A percentile compares a stretch with the other conserved stretches of the same genome.
Evolutionary conservation across 1,140 invertebrate genomes (phyloP).

Genomic region (Saxidomus purpurata): DNA sequence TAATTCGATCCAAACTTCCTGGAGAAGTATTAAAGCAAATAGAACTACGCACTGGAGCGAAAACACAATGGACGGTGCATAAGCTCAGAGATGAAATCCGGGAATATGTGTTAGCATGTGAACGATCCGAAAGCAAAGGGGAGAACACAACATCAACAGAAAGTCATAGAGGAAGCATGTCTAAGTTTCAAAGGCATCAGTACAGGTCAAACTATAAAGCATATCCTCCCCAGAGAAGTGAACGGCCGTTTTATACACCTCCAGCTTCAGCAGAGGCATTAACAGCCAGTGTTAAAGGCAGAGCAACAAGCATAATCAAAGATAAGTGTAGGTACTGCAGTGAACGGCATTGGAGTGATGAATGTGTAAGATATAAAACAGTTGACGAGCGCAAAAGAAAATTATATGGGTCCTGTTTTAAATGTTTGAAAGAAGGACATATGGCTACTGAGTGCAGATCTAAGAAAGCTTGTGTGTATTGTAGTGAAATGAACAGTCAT

Average conservation of each 20-base stretch:
- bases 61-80: background rate
- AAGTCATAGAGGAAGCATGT: no score
- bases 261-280: background rate
- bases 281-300: background rate
- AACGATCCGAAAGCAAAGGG: no score
- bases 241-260: no score
- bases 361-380: conserved; percentile 32
- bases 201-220: no score
- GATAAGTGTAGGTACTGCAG: conserved; percentile 61
- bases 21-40: background rate
- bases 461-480: conserved; percentile 35
- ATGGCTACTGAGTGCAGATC: background rate
- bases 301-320: background rate
- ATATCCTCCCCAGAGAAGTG: no score
- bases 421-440: conserved; percentile 3
- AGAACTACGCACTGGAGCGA: background rate
- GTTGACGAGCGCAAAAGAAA: background rate
- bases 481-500: conserved; percentile 45
- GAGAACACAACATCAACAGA: no score
- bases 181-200: no score
- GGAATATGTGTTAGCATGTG: no score
- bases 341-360: conserved; percentile 50
- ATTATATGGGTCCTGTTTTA: conserved; percentile 9
- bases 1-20: conserved; percentile 23
- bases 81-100: background rate